Base-by-base conservation (phyloP, 2,113 vertebrate genomes). In the Ploceus nigricollis region DNA sequence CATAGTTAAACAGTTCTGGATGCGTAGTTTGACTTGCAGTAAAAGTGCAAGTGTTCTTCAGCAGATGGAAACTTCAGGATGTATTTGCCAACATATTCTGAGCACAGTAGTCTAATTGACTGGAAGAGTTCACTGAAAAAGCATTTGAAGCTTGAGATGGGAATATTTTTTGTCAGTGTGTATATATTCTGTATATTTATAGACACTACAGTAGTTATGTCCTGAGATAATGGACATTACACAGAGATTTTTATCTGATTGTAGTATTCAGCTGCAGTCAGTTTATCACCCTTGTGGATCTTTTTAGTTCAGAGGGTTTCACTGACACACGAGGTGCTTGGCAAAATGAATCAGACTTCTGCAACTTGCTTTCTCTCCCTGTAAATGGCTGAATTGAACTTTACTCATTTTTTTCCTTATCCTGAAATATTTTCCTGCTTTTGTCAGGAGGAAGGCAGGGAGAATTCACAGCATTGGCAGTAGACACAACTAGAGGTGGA, bases 341-440 rank as follows among this genome's bases (percentile, higher is more conserved):
- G 71, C n/a, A 75, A 83, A 95, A 91, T 42, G 82, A 87, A 56
- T 53, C 31, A 9, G 25, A 20, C 66, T 88, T 83, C 83, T 65
- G 68, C 61, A 35, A 30, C 58, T 85, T 58, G 33, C 61, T 71
- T 51, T 16, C 35, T 78, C 57, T 69, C 88, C 58, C 64, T 82
- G 12, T n/a, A 58, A 75, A 69, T 48, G 42, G 63, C 63, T 44
- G 78, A 48, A 71, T 21, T 94, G 69, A 93, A 90, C 76, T 90
- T 83, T 89, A 69, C 42, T 33, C n/a, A 11, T 47, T 82, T 82
- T 86, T 87, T 82, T n/a, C 30, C 20, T 89, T 64, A 51, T 58
- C 90, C 82, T 83, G 84, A 73, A 83, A 87, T 69, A 81, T 77
- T 90, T 94, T 91, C 91, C 87, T 95, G 89, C 82, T 84, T 69